Conservation (phyloP, 2,888 invertebrate species). For the Muschampia plurimacula region DNA sequence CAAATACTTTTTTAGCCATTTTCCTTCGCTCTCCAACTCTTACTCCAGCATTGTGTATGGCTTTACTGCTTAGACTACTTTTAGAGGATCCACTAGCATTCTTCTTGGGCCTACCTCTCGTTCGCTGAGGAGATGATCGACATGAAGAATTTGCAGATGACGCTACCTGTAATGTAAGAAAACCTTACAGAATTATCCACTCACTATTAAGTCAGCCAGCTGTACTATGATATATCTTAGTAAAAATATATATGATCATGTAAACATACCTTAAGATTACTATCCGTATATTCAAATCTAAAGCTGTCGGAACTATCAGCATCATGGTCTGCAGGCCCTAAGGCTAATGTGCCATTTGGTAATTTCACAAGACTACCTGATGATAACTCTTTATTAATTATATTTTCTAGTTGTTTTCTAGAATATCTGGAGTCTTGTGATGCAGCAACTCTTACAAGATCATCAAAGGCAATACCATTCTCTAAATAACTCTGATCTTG, state of each 20-base stretch:
- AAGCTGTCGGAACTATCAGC: slow-evolving; percentile 83
- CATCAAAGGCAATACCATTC: slow-evolving; percentile 89
- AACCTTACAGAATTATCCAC: not conserved
- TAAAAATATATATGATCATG: not conserved
- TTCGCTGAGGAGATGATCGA: slow-evolving; percentile 78
- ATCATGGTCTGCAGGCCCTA: slow-evolving; percentile 87
- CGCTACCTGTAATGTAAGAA: slow-evolving; percentile 67
- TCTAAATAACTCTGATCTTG: slow-evolving; percentile 90
- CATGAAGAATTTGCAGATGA: slow-evolving; percentile 83
- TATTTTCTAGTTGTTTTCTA: slow-evolving; percentile 87
- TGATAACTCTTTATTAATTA: slow-evolving; percentile 89
- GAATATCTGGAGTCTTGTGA: slow-evolving; percentile 88
- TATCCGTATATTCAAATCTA: slow-evolving; percentile 78
- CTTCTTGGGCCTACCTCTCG: slow-evolving; percentile 77
- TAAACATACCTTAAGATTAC: slow-evolving; percentile 70
- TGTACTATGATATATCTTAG: not conserved
- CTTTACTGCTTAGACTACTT: slow-evolving; percentile 59
- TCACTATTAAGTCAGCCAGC: not conserved
- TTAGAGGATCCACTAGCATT: slow-evolving; percentile 62
- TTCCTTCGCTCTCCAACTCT: slow-evolving; percentile 87
- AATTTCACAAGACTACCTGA: slow-evolving; percentile 88
- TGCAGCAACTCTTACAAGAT: slow-evolving; percentile 87
- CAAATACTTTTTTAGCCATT: slow-evolving; percentile 94
- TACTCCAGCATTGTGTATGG: slow-evolving; percentile 70
- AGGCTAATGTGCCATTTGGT: slow-evolving; percentile 88